A percentile compares a stretch with the other conserved stretches of the same genome.
Evolutionary conservation across 2,888 invertebrate species (phyloP).

Genomic region (Mimachlamys varia): DNA sequence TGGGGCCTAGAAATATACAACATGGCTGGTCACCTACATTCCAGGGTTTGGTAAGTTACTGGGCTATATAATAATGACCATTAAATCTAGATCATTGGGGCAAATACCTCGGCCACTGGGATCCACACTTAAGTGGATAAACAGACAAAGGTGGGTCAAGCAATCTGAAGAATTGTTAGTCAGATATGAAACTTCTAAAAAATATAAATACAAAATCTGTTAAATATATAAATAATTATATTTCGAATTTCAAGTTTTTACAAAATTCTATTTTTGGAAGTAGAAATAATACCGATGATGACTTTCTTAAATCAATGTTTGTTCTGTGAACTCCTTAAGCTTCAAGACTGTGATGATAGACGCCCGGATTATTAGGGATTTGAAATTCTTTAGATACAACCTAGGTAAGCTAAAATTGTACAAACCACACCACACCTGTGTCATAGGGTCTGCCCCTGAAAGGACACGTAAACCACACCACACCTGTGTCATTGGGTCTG

Average conservation of each 20-base stretch:
- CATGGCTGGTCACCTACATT: background rate
- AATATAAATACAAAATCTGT: too few relatives aligned
- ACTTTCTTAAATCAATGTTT: background rate
- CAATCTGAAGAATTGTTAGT: background rate
- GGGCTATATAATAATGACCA: background rate
- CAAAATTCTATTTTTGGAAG: too few relatives aligned
- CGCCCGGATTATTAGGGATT: background rate
- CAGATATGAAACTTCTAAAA: background rate
- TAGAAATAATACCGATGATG: too few relatives aligned
- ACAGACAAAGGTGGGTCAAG: background rate
- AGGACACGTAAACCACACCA: too few relatives aligned
- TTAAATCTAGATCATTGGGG: conserved; percentile 23
- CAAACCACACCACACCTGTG: background rate
- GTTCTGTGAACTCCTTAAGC: background rate
- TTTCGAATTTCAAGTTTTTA: too few relatives aligned
- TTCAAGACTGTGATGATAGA: background rate
- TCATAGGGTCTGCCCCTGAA: background rate
- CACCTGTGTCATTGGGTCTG: background rate
- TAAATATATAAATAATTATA: too few relatives aligned
- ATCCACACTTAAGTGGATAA: background rate
- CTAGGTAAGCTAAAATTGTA: background rate
- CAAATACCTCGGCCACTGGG: background rate
- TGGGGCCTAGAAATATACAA: too few relatives aligned
- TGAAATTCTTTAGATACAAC: background rate
- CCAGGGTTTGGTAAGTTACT: background rate